A percentile compares a stretch with the other conserved stretches of the same genome.
Evolutionary conservation across 1,140 invertebrate species (phyloP).

Genomic region (Vollenhovia emeryi): DNA sequence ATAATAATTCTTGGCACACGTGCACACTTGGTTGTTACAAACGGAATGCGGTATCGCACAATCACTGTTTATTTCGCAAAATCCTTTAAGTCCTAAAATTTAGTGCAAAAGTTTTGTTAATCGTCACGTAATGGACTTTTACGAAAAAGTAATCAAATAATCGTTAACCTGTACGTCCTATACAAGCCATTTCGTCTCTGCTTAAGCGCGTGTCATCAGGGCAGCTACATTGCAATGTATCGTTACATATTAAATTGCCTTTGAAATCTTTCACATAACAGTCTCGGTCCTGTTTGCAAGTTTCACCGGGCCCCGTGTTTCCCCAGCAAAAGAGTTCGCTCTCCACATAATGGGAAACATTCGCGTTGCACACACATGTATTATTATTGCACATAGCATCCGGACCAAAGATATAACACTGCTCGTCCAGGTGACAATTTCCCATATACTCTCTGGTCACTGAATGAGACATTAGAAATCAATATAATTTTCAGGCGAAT

Average conservation of each 20-base stretch:
- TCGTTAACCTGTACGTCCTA: constrained; percentile 39
- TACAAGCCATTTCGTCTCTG: constrained; percentile 42
- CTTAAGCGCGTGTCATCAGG: constrained; percentile 58
- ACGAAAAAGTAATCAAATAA: neutral
- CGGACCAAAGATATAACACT: constrained; percentile 75
- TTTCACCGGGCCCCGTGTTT: constrained; percentile 61
- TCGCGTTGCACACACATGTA: constrained; percentile 71
- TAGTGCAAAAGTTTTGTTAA: neutral
- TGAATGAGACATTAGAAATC: constrained; percentile 20
- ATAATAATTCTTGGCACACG: constrained; percentile 66
- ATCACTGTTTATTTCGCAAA: constrained; percentile 63
- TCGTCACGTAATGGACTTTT: neutral
- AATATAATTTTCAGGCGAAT: neutral
- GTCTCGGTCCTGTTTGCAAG: constrained; percentile 63
- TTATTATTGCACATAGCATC: constrained; percentile 63
- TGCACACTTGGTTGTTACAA: constrained; percentile 61
- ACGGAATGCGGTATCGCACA: constrained; percentile 52
- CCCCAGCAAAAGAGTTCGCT: constrained; percentile 75
- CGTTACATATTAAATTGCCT: constrained; percentile 42
- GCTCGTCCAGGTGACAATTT: constrained; percentile 61
- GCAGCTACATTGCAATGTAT: constrained; percentile 64
- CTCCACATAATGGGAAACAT: constrained; percentile 66
- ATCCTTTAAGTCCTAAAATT: constrained; percentile 55
- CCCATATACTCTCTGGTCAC: neutral
- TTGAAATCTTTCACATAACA: constrained; percentile 58